Conservation (phyloP, 2,888 invertebrate species). For the Exephanes ischioxanthus region DNA sequence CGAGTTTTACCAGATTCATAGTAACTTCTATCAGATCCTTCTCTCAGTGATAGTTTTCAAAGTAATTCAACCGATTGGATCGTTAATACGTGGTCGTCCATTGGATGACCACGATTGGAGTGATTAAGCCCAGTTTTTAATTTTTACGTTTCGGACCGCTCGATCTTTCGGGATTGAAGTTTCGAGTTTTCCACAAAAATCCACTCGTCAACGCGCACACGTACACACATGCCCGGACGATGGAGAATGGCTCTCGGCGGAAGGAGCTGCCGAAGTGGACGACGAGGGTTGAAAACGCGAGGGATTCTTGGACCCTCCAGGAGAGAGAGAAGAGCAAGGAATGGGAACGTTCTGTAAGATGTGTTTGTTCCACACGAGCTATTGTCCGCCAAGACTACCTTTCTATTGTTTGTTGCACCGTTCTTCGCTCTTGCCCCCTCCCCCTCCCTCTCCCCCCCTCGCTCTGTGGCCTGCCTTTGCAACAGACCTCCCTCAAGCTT, state of each 20-base stretch:
- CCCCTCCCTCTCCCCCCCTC: slow-evolving; percentile 50
- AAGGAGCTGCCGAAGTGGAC: slow-evolving; percentile 61
- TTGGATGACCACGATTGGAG: neutral
- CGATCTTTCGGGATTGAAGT: slow-evolving; percentile 4
- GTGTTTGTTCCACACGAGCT: slow-evolving; percentile 84
- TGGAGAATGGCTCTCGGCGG: slow-evolving; percentile 46
- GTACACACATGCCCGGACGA: slow-evolving; percentile 10
- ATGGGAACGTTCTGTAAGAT: slow-evolving; percentile 76
- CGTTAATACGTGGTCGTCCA: neutral
- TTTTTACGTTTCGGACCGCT: neutral
- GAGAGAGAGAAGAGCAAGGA: slow-evolving; percentile 60
- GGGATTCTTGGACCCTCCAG: slow-evolving; percentile 52
- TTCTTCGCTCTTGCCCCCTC: slow-evolving; percentile 67
- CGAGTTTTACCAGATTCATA: no score
- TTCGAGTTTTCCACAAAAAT: slow-evolving; percentile 22
- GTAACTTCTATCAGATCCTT: no score
- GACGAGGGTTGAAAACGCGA: slow-evolving; percentile 58
- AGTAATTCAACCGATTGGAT: no score
- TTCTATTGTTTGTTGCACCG: slow-evolving; percentile 83
- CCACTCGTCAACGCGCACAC: neutral
- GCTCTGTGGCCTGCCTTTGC: slow-evolving; percentile 58
- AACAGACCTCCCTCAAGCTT: slow-evolving; percentile 54
- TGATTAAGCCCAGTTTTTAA: neutral
- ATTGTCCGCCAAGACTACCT: slow-evolving; percentile 83
- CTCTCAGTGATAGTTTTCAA: no score